These are phyloP conservation scores for Crossocerus cetratus DNA, from an alignment of 2,888 invertebrate species.

Conservation along the genomic window DNA sequence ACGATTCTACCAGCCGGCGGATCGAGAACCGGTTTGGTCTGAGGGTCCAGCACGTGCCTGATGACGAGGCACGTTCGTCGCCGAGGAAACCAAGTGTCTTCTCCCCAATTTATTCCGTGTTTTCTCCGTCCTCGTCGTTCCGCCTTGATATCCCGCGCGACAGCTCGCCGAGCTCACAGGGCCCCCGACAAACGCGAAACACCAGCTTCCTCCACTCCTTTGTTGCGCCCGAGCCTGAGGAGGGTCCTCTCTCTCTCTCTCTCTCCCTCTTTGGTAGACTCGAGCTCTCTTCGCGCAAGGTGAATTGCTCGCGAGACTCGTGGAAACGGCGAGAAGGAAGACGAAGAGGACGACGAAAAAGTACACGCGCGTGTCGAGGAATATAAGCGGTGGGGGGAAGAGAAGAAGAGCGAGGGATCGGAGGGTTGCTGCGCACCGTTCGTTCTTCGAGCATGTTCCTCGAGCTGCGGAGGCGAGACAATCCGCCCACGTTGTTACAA, in stretches of 20 bases:
- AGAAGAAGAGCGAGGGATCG: background rate
- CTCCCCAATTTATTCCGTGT: slow-evolving; percentile 53
- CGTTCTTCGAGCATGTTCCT: slow-evolving; percentile 33
- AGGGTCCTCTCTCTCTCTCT: too few species aligned
- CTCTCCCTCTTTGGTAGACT: too few species aligned
- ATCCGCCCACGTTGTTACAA: slow-evolving; percentile 50
- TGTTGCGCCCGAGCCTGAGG: slow-evolving; percentile 18
- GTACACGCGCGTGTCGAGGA: slow-evolving; percentile 8
- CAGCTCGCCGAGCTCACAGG: too few species aligned
- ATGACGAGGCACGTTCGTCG: slow-evolving; percentile 47
- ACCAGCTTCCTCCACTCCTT: slow-evolving; percentile 11
- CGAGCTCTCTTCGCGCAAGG: slow-evolving; percentile 30
- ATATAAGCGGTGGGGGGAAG: background rate
- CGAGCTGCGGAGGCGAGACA: slow-evolving; percentile 58
- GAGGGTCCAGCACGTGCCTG: slow-evolving; percentile 55
- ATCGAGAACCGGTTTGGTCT: slow-evolving; percentile 52
- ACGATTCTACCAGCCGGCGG: slow-evolving; percentile 34
- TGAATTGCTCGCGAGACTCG: slow-evolving; percentile 32
- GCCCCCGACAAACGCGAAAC: background rate
- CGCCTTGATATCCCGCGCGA: slow-evolving; percentile 5
- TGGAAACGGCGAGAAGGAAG: background rate
- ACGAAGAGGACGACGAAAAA: slow-evolving; percentile 14
- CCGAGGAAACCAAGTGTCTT: slow-evolving; percentile 36
- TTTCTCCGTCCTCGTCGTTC: slow-evolving; percentile 30
- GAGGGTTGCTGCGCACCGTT: slow-evolving; percentile 19